Evolutionary conservation across 2,113 vertebrate genomes (phyloP).

Genomic region (Sakesphorus luctuosus): DNA sequence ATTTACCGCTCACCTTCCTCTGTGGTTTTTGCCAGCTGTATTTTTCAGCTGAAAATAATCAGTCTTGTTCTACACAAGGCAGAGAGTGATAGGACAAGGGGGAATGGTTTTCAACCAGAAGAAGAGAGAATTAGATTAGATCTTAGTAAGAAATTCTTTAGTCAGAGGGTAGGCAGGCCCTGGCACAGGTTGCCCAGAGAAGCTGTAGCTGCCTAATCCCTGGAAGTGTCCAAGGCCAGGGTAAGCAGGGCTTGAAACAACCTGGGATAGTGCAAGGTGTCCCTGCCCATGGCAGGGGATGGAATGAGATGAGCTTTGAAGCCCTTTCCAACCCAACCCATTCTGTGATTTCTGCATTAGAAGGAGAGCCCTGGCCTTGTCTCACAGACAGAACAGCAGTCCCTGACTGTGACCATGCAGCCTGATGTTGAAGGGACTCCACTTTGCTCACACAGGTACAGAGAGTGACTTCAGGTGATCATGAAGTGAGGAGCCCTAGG

Average conservation of each 20-base stretch:
- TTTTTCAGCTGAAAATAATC: neutral
- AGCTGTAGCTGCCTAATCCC: neutral
- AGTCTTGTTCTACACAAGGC: neutral
- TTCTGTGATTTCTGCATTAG: neutral
- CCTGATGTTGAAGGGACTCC: neutral
- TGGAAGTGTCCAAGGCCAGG: neutral
- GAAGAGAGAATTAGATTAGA: neutral
- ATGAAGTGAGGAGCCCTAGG: neutral
- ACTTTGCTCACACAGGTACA: neutral
- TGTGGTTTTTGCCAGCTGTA: neutral
- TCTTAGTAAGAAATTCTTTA: neutral
- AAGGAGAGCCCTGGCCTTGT: neutral
- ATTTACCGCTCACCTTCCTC: neutral
- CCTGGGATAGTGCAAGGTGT: neutral
- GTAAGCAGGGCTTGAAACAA: neutral
- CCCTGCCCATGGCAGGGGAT: neutral
- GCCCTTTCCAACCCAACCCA: neutral
- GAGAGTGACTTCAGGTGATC: neutral
- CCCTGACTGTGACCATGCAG: neutral
- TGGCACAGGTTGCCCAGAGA: neutral
- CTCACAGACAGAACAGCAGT: neutral
- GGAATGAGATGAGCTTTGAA: neutral
- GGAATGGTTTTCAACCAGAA: neutral
- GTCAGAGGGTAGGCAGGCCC: neutral
- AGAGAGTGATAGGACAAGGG: neutral